Evolutionary conservation across 2,113 vertebrate species (phyloP), one percentile per base, ranked within the genome.

Genomic region (Gymnocephalus cernua): DNA sequence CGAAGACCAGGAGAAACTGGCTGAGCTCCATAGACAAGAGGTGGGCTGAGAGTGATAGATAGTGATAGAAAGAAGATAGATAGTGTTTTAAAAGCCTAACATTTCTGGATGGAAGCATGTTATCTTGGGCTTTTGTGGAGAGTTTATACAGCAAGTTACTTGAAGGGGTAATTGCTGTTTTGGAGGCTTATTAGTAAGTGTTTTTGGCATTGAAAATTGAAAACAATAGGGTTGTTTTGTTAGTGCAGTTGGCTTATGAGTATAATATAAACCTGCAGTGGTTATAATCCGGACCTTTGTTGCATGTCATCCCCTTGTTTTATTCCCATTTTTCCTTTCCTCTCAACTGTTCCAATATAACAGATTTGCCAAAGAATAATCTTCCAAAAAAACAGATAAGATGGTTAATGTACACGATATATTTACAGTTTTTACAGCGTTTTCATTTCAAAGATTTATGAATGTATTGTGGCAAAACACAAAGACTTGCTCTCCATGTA

Each of bases 1-100:
- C 12, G 95, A 96, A 66, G 97, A 97, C 54, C 97, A 97, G 91
- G 98, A 98, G 93, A 96, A 96, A 63, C 86, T 95, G 6, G 96
- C 96, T 13, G 96, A 97, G 69, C 93, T 96, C 51, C 97, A 97
- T 77, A 92, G 94, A 44, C 83, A 93, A 83, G 97, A 99, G 94
- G 93, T 93, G 91, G 86, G 92, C 76, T 19, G 35, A 45, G 73
- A 64, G 16, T 13, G 72, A 70, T 67, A 69, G 61, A 87, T n/a
- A n/a, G n/a, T n/a, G n/a, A n/a, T n/a, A 64, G 51, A 4, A 72
- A 95, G 96, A 86, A 87, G 73, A 21, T 50, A 77, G 70, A 70
- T 61, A 41, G 53, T 61, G 71, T 48, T 47, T 54, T 59, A 35
- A 25, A 6, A 7, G 38, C 38, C 38, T 2, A 41, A 41, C 38